Evolutionary conservation across 2,113 vertebrate genomes (phyloP).

Genomic region (Peromyscus californicus): DNA sequence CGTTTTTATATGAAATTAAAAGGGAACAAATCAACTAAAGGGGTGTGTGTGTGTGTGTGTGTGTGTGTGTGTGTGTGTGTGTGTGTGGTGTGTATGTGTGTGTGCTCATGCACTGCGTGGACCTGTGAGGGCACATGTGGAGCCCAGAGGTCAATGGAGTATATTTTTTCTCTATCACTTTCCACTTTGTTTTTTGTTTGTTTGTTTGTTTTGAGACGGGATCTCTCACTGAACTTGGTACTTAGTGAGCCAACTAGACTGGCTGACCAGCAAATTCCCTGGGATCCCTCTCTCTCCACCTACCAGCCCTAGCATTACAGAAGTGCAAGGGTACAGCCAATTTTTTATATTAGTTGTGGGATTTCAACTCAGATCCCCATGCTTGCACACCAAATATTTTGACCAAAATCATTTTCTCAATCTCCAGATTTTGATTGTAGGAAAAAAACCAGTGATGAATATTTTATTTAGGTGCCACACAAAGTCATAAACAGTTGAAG

Average conservation of each 20-base stretch:
- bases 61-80: background rate
- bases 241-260: background rate
- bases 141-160: background rate
- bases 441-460: conserved; percentile 26
- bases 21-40: background rate
- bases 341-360: background rate
- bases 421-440: background rate
- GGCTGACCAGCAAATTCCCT: background rate
- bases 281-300: too few relatives aligned
- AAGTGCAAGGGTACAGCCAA: too few relatives aligned
- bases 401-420: background rate
- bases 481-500: conserved; percentile 26
- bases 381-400: background rate
- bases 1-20: conserved; percentile 69
- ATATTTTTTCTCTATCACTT: too few relatives aligned
- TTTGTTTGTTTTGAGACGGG: background rate
- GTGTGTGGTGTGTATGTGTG: rapidly evolving
- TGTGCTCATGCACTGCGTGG: too few relatives aligned
- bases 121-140: background rate
- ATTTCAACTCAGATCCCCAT: background rate
- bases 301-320: background rate
- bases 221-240: background rate
- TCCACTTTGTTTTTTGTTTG: background rate
- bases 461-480: background rate
- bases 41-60: background rate